Base-by-base conservation (phyloP, 2,797 vertebrate species). In the Macroramphosus scolopax region DNA sequence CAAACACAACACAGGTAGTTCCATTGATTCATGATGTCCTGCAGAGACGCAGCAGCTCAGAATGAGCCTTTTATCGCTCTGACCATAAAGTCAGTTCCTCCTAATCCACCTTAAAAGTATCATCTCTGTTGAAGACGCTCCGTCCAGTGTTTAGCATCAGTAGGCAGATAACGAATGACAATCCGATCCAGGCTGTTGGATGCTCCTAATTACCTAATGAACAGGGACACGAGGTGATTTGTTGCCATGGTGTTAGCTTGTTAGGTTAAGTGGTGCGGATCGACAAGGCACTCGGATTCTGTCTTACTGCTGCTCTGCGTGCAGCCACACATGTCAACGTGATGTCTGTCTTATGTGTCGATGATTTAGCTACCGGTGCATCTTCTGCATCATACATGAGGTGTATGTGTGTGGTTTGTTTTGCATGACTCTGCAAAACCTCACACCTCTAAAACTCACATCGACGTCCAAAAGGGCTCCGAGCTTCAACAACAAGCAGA, bases 241-340 rank as follows among this genome's bases (percentile, higher is more conserved):
- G 89, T 90, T 85, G 81, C 84, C 74, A 83, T 81, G 80, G 80
- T 49, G 68, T 72, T 18, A 29, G 72, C 89, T 89, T 86, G 89
- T 91, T 91, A 91, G 86, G 85, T 86, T 90, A 91, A 91, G 89
- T 91, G 87, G 87, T 81, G 75, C 63, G 70, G 88, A 90, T 90
- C 72, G 87, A 90, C 87, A 74, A 71, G 82, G 70, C 37, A 31
- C 39, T 80, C 68, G 68, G 72, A 63, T 55, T 63, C 66, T 50
- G 60, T 68, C 53, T 71, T 58, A 66, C 60, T 49, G 33, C 24
- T 16, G 8, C 14, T 15, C 16, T 22, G 20, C 20, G 6, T 22
- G 20, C 3, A 22, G 20, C 20, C 6, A 3, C 20, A 3, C 6
- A 6, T 22, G 20, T 22, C 20, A 22, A 22, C 20, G n/a, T n/a